Base-by-base conservation (phyloP, 2,113 vertebrate genomes). In the Falcunculus frontatus region DNA sequence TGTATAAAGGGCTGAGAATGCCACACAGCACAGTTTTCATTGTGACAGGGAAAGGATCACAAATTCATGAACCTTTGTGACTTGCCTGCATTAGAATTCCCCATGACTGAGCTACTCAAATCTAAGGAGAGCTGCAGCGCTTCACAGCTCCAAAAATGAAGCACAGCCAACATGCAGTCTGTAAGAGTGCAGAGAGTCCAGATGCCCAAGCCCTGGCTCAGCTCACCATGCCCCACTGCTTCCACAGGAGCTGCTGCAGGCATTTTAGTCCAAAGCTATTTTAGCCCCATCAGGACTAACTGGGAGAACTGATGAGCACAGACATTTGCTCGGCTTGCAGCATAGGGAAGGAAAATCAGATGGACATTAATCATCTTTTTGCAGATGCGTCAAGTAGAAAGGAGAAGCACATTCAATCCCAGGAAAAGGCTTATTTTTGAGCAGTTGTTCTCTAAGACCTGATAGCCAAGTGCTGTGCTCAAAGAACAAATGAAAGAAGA, bases 401-500 rank as follows among this genome's bases (percentile, higher is more conserved):
- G n/a, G 21, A 87, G 78, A 79, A 79, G 41, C 23, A 20, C 25
- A 27, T 70, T 84, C 69, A 68, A 50, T 37, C 35, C 68, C 30
- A 37, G 41, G 35, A 90, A 94, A 89, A 93, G 53, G 60, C 55
- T 95, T 83, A 42, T 84, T 95, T 96, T 94, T 68, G 53, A 95
- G 76, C 44, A 70, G 63, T 85, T 87, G 56, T 74, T 90, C 67
- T 92, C 84, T 67, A 46, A 93, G 75, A 89, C 88, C 83, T 68
- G 84, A 77, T 77, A 93, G 56, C 82, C 81, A 87, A 95, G 62
- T 64, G 29, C 69, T 91, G 39, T 69, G 53, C 60, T 92, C 46
- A 73, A 89, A 92, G 53, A 88, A 83, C 49, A 91, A 95, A 85
- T 56, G 56, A 83, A 95, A 92, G 85, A 90, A 77, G 59, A 91